Evolutionary conservation across 1,140 invertebrate genomes (phyloP).

Genomic region (Neodiprion virginianus): DNA sequence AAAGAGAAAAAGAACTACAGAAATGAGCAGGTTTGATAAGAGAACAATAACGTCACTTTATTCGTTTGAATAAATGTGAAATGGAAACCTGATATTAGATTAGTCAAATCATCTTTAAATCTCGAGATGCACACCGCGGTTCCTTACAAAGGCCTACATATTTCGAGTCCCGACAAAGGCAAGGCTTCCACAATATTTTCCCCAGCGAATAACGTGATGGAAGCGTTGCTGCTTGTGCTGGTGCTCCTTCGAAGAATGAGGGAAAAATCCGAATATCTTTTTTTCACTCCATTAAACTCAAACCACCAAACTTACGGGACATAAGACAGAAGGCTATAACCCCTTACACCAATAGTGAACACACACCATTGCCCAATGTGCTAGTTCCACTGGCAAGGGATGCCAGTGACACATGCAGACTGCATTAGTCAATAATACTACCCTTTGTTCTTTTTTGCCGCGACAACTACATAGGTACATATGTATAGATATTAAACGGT

Average conservation of each 20-base stretch:
- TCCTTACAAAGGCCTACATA: background rate
- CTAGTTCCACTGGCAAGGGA: conserved; percentile 25
- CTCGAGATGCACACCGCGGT: background rate
- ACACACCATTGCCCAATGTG: background rate
- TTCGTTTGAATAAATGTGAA: conserved; percentile 1
- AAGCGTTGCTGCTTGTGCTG: background rate
- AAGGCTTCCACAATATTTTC: background rate
- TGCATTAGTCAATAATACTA: conserved; percentile 38
- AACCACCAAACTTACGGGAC: background rate
- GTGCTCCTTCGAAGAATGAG: background rate
- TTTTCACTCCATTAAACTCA: background rate
- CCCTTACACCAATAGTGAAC: background rate
- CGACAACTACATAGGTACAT: background rate
- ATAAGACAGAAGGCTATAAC: background rate
- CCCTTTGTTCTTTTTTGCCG: background rate
- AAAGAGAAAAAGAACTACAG: no score
- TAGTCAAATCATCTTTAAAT: background rate
- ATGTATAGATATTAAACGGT: no score
- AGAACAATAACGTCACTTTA: background rate
- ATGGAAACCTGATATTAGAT: conserved; percentile 5
- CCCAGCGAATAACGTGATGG: background rate
- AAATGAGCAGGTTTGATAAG: no score
- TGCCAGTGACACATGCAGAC: conserved; percentile 34
- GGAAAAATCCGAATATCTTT: background rate
- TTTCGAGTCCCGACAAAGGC: conserved; percentile 1